Conservation (phyloP, 2,888 invertebrate species). For the Apamea crenata region DNA sequence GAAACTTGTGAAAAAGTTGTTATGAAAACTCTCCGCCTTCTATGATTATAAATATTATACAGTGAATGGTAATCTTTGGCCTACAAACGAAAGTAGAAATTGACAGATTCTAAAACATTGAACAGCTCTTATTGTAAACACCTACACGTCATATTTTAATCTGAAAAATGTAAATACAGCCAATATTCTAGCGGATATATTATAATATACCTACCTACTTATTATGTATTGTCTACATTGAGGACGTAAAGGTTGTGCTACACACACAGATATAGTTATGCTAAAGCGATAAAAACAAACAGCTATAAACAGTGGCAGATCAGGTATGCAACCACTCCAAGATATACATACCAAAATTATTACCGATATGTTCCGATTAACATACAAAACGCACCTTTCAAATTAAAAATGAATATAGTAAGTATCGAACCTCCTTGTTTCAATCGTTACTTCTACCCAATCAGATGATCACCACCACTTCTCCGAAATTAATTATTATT, state of each 20-base stretch:
- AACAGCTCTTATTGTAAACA: conserved; percentile 47
- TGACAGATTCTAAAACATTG: conserved; percentile 41
- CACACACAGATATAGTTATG: conserved; percentile 10
- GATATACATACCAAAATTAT: background rate
- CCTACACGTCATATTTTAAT: conserved; percentile 56
- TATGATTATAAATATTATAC: conserved; percentile 5
- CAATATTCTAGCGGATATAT: conserved; percentile 41
- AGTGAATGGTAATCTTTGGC: background rate
- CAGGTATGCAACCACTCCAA: background rate
- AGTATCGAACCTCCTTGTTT: background rate
- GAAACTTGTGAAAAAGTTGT: background rate
- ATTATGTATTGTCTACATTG: conserved; percentile 50
- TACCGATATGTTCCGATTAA: background rate
- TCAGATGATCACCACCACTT: too few species aligned
- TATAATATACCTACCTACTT: conserved; percentile 5
- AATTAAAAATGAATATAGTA: background rate
- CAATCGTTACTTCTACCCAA: background rate
- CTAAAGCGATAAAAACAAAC: background rate
- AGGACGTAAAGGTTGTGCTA: conserved; percentile 34
- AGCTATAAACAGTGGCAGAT: background rate
- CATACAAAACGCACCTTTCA: background rate
- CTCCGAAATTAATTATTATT: background rate
- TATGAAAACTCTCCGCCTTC: conserved; percentile 2
- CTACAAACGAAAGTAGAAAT: conserved; percentile 6
- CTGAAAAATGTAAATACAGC: conserved; percentile 48